Percentiles rank a stretch among this genome's conserved stretches.
These are phyloP conservation scores for Sebastes jordani DNA, from an alignment of 2,797 vertebrate species.

Conservation along the genomic window DNA sequence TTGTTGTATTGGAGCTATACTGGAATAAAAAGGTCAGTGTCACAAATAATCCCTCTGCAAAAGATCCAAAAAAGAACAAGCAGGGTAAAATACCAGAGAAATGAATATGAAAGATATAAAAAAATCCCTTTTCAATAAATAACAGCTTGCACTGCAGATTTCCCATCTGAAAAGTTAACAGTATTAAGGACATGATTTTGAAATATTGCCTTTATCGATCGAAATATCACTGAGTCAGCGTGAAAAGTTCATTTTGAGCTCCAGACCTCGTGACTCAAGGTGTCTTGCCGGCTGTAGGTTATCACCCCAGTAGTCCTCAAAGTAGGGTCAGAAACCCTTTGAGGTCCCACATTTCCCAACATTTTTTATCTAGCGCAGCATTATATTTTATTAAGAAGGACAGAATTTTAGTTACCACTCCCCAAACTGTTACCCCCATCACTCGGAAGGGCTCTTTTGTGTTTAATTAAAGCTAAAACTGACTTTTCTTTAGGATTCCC, in stretches of 20 bases:
- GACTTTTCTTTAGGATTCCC: conserved; percentile 22
- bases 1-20: not conserved
- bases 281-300: conserved; percentile 44
- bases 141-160: not conserved
- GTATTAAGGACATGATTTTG: not conserved
- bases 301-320: conserved; percentile 35
- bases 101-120: not conserved
- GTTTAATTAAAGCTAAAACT: conserved; percentile 55
- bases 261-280: conserved; percentile 18
- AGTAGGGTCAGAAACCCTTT: conserved; percentile 43
- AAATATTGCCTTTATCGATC: conserved; percentile 10
- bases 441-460: conserved; percentile 42
- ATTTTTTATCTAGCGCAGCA: conserved; percentile 33
- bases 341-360: conserved; percentile 36
- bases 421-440: conserved; percentile 24
- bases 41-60: not conserved
- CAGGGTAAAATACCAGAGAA: not conserved
- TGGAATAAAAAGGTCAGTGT: not conserved
- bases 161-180: conserved; percentile 1
- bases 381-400: conserved; percentile 55
- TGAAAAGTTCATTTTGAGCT: conserved; percentile 29
- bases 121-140: conserved; percentile 6
- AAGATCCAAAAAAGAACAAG: not conserved
- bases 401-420: conserved; percentile 40
- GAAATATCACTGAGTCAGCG: conserved; percentile 31